These are phyloP conservation scores for Lophotis ruficrista DNA, from an alignment of 2,113 vertebrate species.

Conservation along the genomic window DNA sequence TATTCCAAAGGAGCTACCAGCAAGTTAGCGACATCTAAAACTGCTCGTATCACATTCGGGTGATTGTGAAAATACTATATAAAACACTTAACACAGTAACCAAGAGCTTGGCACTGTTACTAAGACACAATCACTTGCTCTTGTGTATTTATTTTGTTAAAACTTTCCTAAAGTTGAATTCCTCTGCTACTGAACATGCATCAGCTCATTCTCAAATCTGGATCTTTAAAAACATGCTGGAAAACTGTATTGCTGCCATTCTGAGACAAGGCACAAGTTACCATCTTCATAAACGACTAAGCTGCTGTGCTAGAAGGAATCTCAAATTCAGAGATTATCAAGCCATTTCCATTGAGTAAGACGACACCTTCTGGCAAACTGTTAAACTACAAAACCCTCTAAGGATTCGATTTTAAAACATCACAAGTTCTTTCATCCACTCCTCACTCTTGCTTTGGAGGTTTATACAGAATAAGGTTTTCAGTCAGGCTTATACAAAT, in stretches of 20 bases:
- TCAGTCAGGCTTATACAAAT: background rate
- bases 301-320: background rate
- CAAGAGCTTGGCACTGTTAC: background rate
- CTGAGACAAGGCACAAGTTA: background rate
- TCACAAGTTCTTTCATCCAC: background rate
- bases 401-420: background rate
- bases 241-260: background rate
- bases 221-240: background rate
- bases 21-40: background rate
- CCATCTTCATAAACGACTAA: background rate
- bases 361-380: conserved; percentile 54
- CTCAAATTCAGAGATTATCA: background rate
- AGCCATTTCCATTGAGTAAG: conserved; percentile 20
- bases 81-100: background rate
- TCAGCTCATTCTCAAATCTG: background rate
- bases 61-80: background rate
- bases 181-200: background rate
- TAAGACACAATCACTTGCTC: background rate
- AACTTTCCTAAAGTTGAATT: background rate
- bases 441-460: background rate
- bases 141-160: background rate
- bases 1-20: background rate
- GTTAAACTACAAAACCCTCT: conserved; percentile 28
- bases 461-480: background rate
- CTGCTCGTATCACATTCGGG: background rate